Evolutionary conservation across 2,797 vertebrate species (phyloP).

Genomic region (Netta rufina): DNA sequence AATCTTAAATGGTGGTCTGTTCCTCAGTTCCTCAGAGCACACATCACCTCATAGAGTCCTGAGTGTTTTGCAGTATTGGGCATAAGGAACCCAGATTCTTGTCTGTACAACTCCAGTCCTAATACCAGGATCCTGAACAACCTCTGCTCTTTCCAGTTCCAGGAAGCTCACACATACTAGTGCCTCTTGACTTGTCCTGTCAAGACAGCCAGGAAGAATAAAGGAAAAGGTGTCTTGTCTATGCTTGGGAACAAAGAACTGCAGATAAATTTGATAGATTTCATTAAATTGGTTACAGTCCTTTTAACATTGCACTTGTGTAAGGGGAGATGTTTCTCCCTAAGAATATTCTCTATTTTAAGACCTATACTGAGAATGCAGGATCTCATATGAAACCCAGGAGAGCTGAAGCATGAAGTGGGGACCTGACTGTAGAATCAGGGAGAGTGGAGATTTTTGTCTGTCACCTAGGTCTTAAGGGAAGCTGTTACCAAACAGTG

Average conservation of each 20-base stretch:
- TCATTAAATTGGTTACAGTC: not conserved
- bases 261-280: not conserved
- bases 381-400: fast-evolving
- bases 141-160: not conserved
- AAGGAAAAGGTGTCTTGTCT: not conserved
- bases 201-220: not conserved
- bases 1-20: not conserved
- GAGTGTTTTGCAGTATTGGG: not conserved
- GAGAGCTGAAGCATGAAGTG: not conserved
- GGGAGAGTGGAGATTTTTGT: not conserved
- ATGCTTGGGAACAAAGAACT: not conserved
- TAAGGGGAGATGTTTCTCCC: not conserved
- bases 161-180: not conserved
- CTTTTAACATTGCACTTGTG: not conserved
- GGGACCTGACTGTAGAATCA: not conserved
- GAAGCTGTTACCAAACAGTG: not conserved
- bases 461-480: not conserved
- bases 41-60: not conserved
- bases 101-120: not conserved
- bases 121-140: not conserved
- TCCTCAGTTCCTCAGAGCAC: not conserved
- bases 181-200: not conserved
- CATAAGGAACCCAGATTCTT: not conserved
- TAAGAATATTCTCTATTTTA: not conserved
- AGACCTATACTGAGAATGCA: not conserved